A percentile compares a stretch with the other conserved stretches of the same genome.
Conservation (phyloP, 2,888 invertebrate genomes). For the Arrhopalites spinosus region DNA sequence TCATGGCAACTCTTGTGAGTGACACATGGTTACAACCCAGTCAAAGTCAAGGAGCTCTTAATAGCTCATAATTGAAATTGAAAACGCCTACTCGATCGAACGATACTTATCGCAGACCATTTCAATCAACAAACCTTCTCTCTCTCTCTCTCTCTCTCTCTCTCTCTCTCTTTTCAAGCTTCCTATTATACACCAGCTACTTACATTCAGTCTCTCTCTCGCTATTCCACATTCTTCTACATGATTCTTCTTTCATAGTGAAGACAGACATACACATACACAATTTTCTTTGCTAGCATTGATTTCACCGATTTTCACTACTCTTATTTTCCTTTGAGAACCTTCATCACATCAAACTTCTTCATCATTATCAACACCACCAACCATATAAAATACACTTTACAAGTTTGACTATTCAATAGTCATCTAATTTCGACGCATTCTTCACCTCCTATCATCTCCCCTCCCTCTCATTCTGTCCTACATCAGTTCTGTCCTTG, state of each 20-base stretch:
- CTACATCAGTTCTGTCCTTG: background rate
- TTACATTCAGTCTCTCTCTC: background rate
- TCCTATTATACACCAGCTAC: constrained; percentile 7
- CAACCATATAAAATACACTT: background rate
- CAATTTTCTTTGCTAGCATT: constrained; percentile 26
- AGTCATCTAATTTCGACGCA: constrained; percentile 27
- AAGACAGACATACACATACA: no score
- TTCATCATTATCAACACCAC: constrained; percentile 21
- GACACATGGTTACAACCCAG: constrained; percentile 38
- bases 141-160: constrained; percentile 20
- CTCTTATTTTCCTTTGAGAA: constrained; percentile 26
- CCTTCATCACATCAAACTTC: background rate
- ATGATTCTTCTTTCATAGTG: no score
- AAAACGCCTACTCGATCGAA: constrained; percentile 45
- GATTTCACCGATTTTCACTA: constrained; percentile 37
- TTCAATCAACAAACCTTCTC: constrained; percentile 44
- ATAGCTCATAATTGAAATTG: constrained; percentile 46
- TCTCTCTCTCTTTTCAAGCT: background rate
- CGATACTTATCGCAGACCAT: constrained; percentile 43
- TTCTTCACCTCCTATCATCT: constrained; percentile 17
- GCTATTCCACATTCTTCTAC: background rate
- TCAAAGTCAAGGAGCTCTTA: constrained; percentile 46
- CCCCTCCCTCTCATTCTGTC: constrained; percentile 16
- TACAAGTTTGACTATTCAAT: constrained; percentile 30
- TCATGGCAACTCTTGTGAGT: constrained; percentile 32